Conservation (phyloP, 2,797 vertebrate species). For the Anomalospiza imberbis region DNA sequence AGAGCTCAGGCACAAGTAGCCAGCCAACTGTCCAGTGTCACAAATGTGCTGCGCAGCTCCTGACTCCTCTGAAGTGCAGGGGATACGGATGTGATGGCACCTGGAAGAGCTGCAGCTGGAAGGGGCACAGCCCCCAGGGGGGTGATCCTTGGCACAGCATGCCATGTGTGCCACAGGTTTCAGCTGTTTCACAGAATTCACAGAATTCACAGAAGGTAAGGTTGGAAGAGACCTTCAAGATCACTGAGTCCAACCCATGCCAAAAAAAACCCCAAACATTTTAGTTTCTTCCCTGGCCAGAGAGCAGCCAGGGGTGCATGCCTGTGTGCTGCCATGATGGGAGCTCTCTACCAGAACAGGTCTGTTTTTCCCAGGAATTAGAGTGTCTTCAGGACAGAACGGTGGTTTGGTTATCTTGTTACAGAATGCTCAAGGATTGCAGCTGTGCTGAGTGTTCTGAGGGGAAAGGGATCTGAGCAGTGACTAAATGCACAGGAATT, state of each 20-base stretch:
- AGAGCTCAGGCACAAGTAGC: neutral
- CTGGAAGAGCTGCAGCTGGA: neutral
- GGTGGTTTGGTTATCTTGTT: neutral
- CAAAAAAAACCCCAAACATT: neutral
- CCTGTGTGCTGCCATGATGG: fast-evolving
- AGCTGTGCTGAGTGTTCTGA: neutral
- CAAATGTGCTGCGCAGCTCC: neutral
- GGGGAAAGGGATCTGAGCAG: neutral
- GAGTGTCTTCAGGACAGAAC: neutral
- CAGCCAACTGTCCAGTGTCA: neutral
- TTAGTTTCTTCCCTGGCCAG: neutral
- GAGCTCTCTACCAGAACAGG: neutral
- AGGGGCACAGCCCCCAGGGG: neutral
- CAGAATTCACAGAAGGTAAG: neutral
- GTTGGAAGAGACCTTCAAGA: neutral
- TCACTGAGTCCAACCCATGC: neutral
- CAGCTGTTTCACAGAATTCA: neutral
- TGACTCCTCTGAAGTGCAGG: fast-evolving
- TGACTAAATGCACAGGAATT: neutral
- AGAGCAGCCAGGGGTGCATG: neutral
- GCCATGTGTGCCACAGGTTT: neutral
- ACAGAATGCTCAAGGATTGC: neutral
- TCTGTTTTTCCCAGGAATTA: neutral
- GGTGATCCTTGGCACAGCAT: neutral
- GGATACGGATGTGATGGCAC: fast-evolving